These are phyloP conservation scores for Anodontia alba DNA, from an alignment of 2,888 invertebrate species.

Conservation along the genomic window DNA sequence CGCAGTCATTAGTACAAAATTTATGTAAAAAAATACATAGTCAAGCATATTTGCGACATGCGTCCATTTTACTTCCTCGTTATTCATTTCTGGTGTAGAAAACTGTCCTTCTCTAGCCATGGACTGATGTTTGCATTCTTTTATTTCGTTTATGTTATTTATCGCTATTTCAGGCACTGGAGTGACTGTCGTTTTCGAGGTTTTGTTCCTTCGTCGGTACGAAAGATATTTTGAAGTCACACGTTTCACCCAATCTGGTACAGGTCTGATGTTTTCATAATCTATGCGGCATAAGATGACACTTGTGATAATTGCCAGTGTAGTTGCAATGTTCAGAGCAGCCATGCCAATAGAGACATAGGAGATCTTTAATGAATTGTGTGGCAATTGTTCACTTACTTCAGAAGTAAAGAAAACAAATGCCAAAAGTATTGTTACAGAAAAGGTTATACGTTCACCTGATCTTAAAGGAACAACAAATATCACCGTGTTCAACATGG, in stretches of 20 bases:
- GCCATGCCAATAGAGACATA: slow-evolving; percentile 1
- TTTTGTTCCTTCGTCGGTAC: background rate
- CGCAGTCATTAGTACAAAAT: background rate
- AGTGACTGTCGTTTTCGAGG: too few relatives aligned
- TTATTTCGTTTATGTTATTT: too few relatives aligned
- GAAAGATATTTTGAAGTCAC: background rate
- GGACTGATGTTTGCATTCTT: too few relatives aligned
- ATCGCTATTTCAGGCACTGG: too few relatives aligned
- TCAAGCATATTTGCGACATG: slow-evolving; percentile 4
- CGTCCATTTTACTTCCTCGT: background rate
- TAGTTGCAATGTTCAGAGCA: background rate
- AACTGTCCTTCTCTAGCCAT: too few relatives aligned
- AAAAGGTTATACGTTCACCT: background rate
- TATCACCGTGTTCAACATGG: background rate
- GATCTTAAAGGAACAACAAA: slow-evolving; percentile 8
- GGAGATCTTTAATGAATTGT: background rate
- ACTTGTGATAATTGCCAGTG: background rate
- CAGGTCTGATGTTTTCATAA: background rate
- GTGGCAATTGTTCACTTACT: background rate
- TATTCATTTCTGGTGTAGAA: background rate
- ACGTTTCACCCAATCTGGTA: background rate
- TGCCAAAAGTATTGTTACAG: background rate
- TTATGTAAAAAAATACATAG: background rate
- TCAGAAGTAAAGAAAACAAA: slow-evolving; percentile 3
- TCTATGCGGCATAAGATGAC: background rate